These are phyloP conservation scores for Gallinago stenura DNA, from an alignment of 2,797 vertebrate genomes.

Conservation along the genomic window DNA sequence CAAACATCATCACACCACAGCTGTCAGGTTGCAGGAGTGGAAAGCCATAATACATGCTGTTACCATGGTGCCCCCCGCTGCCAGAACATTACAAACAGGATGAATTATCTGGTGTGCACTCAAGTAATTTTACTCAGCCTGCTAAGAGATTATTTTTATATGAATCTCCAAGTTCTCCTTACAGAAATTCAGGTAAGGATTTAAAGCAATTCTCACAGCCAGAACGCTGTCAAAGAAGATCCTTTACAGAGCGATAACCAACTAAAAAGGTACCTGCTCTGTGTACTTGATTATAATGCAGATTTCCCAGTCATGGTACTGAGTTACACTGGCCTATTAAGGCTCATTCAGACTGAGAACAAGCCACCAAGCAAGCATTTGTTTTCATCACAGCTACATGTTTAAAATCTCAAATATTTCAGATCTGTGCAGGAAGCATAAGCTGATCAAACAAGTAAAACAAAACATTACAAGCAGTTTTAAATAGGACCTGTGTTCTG, in stretches of 20 bases:
- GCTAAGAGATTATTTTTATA: background rate
- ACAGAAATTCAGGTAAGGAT: background rate
- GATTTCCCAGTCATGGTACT: accelerated
- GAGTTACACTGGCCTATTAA: background rate
- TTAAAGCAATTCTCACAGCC: background rate
- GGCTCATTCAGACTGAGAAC: background rate
- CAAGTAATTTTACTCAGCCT: background rate
- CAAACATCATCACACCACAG: background rate
- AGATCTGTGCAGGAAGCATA: background rate
- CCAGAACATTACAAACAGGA: background rate
- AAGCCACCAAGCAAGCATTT: background rate
- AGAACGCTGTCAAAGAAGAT: background rate
- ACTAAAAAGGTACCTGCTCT: background rate
- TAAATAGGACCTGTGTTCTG: background rate
- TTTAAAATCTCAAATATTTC: background rate
- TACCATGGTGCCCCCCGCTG: constrained; percentile 40
- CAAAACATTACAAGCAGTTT: background rate
- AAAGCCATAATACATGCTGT: background rate
- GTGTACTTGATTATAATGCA: background rate
- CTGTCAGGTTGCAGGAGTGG: background rate
- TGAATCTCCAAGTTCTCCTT: background rate
- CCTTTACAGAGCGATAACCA: background rate
- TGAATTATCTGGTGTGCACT: background rate
- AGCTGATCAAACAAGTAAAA: background rate
- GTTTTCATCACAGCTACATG: background rate